Evolutionary conservation across 2,888 invertebrate species (phyloP), one percentile per base, ranked within the genome.

Genomic region (Polyommatus iphigenia): DNA sequence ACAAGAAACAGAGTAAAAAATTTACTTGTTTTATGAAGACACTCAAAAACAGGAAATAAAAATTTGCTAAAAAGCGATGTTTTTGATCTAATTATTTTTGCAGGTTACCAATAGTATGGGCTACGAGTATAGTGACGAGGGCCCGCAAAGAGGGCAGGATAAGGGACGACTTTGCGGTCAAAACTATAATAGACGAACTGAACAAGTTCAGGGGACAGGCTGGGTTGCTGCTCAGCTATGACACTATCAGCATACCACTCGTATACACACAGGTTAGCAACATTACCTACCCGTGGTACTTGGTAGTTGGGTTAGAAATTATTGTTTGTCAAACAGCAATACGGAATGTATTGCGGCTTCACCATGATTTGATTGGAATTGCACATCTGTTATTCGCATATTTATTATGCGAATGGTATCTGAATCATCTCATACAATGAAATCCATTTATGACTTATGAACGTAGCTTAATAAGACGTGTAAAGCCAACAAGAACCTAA

Each of bases 141-240:
- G 98, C 98, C 4, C 95, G 98, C n/a, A 98, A 97, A 86, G 98
- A 98, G 90, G 98, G 98, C 20, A 94, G 98, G 83, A 97, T 98
- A 85, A 95, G 98, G 80, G 98, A 98, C 84, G 98, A 99, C 89
- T 98, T 98, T 86, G 98, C 98, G 0, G 98, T 98, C 0, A 98
- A 98, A 88, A 98, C 98, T 5, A 96, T 99, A 77, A 96, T 98
- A 82, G 98, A 98, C 86, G 97, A 98, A 90, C 90, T 98, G 78
- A 98, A 98, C 87, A 97, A 97, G 85, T 98, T 98, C 86, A 94
- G 98, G 83, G 97, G 96, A 20, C 96, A 97, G 86, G 97, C 97
- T 81, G 97, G 97, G 41, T 89, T 97, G 71, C 90, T 97, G 67
- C 95, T 97, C 79, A 96, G 96, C 82, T 97, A 97, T 84, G 97